These are phyloP conservation scores for Mus pahari DNA, from an alignment of 2,113 vertebrate species.

Conservation along the genomic window DNA sequence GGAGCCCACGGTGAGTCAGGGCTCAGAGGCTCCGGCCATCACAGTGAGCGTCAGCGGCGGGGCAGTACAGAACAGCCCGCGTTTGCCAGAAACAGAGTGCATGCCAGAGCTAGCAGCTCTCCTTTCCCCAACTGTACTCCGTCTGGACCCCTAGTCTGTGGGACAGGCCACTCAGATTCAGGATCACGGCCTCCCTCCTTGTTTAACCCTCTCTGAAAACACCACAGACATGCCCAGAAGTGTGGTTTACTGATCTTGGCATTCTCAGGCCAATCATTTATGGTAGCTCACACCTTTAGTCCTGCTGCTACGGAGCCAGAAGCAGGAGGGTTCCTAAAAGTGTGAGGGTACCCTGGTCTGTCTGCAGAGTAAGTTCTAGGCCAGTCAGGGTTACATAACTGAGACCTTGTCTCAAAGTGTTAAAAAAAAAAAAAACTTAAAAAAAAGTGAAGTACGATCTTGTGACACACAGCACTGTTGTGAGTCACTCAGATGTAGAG, in stretches of 20 bases:
- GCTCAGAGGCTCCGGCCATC: not conserved
- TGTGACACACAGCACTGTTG: conserved; percentile 86
- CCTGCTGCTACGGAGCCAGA: not conserved
- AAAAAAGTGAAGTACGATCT: conserved; percentile 54
- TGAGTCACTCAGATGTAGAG: conserved; percentile 90
- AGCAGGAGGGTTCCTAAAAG: not conserved
- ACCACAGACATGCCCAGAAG: not conserved
- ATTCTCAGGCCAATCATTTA: not conserved
- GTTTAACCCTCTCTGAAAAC: not conserved
- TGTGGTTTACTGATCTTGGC: not conserved
- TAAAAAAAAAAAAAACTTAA: not conserved
- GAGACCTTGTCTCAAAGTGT: not conserved
- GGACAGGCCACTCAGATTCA: not conserved
- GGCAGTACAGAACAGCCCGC: not conserved
- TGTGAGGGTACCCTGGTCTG: not conserved
- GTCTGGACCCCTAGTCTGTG: not conserved
- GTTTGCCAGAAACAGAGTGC: not conserved
- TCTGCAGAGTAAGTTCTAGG: not conserved
- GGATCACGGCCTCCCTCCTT: not conserved
- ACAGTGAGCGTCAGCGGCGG: too few relatives aligned
- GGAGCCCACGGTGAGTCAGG: not conserved
- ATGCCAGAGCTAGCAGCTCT: not conserved
- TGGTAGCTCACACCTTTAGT: not conserved
- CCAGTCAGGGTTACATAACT: not conserved
- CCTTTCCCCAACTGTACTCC: not conserved